phyloP scores from a whole-genome alignment of 2,113 vertebrate species.

The Pardalotus punctatus region DNA sequence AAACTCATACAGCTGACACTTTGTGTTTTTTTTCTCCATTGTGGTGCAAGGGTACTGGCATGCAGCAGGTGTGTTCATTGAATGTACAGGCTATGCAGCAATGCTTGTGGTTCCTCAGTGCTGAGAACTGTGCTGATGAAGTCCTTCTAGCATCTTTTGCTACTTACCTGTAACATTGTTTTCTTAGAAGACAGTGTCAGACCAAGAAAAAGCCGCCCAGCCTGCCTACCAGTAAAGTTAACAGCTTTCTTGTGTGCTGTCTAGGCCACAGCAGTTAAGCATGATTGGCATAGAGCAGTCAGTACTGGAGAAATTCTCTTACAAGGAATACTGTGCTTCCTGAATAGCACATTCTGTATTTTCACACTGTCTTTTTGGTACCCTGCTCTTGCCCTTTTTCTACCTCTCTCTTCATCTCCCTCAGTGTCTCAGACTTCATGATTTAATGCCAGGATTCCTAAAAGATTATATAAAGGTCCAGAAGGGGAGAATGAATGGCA shows the following conservation, averaged over 20 bases:
- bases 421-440: background rate
- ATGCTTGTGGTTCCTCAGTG: background rate
- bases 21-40: background rate
- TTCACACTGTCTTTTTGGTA: background rate
- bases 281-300: background rate
- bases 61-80: background rate
- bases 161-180: background rate
- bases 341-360: background rate
- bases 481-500: background rate
- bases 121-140: background rate
- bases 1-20: background rate
- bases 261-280: background rate
- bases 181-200: background rate
- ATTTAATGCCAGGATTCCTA: background rate
- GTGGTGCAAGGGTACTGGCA: rapidly evolving
- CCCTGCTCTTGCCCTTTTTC: background rate
- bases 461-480: background rate
- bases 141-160: background rate
- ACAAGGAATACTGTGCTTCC: background rate
- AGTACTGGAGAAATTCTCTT: background rate
- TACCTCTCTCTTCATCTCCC: background rate
- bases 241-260: background rate
- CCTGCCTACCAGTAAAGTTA: background rate
- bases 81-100: background rate
- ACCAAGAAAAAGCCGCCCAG: background rate